A percentile compares a stretch with the other conserved stretches of the same genome.
Conservation (phyloP, 2,113 vertebrate species). For the Nasalis larvatus region DNA sequence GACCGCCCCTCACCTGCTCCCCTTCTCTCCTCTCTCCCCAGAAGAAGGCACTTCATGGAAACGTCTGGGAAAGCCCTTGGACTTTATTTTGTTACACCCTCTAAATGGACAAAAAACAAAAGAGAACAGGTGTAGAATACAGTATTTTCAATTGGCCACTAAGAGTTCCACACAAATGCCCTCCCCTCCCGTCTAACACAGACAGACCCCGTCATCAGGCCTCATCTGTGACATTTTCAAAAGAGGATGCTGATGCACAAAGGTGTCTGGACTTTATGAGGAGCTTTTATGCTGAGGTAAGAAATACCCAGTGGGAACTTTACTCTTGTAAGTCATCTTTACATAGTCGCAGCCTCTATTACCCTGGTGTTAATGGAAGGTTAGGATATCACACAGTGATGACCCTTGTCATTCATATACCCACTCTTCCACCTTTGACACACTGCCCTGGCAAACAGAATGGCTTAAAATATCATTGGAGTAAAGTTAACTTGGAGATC, state of each 20-base stretch:
- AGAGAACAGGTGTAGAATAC: constrained; percentile 76
- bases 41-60: constrained; percentile 79
- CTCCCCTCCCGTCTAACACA: background rate
- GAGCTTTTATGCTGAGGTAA: background rate
- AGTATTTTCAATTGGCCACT: constrained; percentile 60
- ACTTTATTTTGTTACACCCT: constrained; percentile 80
- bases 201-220: background rate
- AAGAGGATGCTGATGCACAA: background rate
- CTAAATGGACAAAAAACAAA: constrained; percentile 73
- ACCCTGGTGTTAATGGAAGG: too few relatives aligned
- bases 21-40: constrained; percentile 80
- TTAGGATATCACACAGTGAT: background rate
- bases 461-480: background rate
- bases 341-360: background rate
- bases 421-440: background rate
- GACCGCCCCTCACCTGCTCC: constrained; percentile 77
- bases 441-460: background rate
- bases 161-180: background rate
- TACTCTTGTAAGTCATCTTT: background rate
- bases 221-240: background rate
- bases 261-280: background rate
- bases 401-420: background rate
- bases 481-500: background rate
- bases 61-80: constrained; percentile 78
- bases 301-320: background rate